phyloP scores from a whole-genome alignment of 2,113 vertebrate genomes.

The Dicentrarchus labrax region DNA sequence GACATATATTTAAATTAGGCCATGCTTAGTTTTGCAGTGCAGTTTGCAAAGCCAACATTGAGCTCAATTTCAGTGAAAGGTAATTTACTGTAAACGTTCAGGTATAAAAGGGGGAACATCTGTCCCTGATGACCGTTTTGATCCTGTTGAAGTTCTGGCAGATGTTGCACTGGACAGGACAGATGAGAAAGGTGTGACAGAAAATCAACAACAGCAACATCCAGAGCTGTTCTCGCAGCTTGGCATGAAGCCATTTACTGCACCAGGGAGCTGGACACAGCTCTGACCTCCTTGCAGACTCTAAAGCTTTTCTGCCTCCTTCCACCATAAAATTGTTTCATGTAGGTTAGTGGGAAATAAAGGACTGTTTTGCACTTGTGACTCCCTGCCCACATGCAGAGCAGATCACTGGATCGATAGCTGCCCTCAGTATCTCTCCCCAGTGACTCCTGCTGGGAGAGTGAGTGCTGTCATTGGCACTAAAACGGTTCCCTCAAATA shows the following conservation, averaged over 20 bases:
- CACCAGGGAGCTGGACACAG: conserved; percentile 65
- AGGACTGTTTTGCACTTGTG: conserved; percentile 55
- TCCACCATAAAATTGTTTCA: conserved; percentile 63
- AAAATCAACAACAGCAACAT: conserved; percentile 58
- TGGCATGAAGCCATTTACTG: conserved; percentile 67
- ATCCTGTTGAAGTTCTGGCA: conserved; percentile 44
- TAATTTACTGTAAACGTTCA: conserved; percentile 35
- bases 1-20: neutral
- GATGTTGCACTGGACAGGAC: conserved; percentile 53
- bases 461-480: conserved; percentile 19
- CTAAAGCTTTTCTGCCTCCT: conserved; percentile 55
- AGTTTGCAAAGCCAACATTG: conserved; percentile 10
- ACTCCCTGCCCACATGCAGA: conserved; percentile 66
- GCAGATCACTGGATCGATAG: conserved; percentile 64
- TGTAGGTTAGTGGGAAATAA: conserved; percentile 71
- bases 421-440: conserved; percentile 52
- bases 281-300: conserved; percentile 69
- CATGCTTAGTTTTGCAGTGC: conserved; percentile 10
- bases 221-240: conserved; percentile 37
- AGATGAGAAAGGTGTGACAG: conserved; percentile 66
- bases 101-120: conserved; percentile 39
- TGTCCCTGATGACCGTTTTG: conserved; percentile 46
- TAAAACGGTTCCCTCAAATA: conserved; percentile 34
- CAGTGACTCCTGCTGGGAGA: conserved; percentile 20
- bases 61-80: conserved; percentile 26